Percentiles rank a stretch among this genome's conserved stretches.
These are phyloP conservation scores for Melieria omissa DNA, from an alignment of 2,888 invertebrate species.

Conservation along the genomic window DNA sequence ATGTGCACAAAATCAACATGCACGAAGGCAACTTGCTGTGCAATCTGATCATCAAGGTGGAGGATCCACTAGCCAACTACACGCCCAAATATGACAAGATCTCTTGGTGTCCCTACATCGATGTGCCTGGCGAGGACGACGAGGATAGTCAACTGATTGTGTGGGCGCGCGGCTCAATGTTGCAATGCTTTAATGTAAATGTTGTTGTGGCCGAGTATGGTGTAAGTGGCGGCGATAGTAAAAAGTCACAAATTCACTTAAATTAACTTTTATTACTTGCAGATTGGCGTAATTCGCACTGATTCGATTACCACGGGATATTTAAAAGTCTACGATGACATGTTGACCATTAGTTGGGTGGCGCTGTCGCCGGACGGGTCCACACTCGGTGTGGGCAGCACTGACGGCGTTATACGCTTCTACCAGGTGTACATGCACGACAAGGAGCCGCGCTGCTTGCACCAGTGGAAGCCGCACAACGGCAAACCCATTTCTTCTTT, in stretches of 20 bases:
- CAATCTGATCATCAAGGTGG: conserved; percentile 67
- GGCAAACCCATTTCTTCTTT: conserved; percentile 87
- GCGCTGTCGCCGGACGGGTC: conserved; percentile 95
- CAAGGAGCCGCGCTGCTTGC: conserved; percentile 82
- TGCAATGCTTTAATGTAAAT: conserved; percentile 64
- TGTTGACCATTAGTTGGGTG: conserved; percentile 81
- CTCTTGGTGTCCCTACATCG: conserved; percentile 90
- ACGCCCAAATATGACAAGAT: conserved; percentile 74
- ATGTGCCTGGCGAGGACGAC: conserved; percentile 61
- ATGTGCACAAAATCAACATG: conserved; percentile 81
- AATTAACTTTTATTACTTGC: conserved; percentile 1
- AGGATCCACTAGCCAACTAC: conserved; percentile 63
- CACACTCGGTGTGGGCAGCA: conserved; percentile 89
- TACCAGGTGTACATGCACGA: conserved; percentile 85
- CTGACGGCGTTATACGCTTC: conserved; percentile 91
- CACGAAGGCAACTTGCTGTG: conserved; percentile 71
- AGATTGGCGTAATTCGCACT: conserved; percentile 60
- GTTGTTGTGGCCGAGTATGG: conserved; percentile 60
- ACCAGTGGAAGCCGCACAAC: conserved; percentile 93
- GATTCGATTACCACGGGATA: conserved; percentile 60
- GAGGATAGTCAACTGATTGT: conserved; percentile 82
- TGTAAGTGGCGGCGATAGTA: conserved; percentile 49
- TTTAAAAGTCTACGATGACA: conserved; percentile 68
- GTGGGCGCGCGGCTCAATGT: conserved; percentile 79
- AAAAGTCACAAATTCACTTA: too few relatives aligned